These are phyloP conservation scores for Drosophila malerkotliana DNA, from an alignment of 1,140 invertebrate genomes.

Conservation along the genomic window DNA sequence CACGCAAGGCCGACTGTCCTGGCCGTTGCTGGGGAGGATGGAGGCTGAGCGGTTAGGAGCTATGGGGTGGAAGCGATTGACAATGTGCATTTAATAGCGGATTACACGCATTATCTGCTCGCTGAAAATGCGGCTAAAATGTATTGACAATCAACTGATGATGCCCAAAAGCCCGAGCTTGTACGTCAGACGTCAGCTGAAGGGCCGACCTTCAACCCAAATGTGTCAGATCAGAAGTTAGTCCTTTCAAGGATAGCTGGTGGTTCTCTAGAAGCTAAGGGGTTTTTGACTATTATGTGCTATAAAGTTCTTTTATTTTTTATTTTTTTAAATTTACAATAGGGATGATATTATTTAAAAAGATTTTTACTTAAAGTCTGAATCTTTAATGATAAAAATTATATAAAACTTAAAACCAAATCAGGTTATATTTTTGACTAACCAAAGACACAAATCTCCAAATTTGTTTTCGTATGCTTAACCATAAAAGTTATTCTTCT, in stretches of 20 bases:
- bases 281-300: neutral
- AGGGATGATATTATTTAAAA: too few species aligned
- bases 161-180: constrained; percentile 44
- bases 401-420: too few species aligned
- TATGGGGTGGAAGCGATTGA: constrained; percentile 56
- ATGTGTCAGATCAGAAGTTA: constrained; percentile 21
- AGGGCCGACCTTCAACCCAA: constrained; percentile 33
- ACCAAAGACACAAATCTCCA: neutral
- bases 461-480: neutral
- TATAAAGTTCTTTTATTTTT: too few species aligned
- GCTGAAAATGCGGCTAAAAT: constrained; percentile 78
- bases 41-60: neutral
- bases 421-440: too few species aligned
- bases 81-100: constrained; percentile 83
- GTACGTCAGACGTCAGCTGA: constrained; percentile 38
- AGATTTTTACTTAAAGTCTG: too few species aligned
- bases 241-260: constrained; percentile 5
- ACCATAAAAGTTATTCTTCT: neutral
- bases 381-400: too few species aligned
- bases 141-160: constrained; percentile 80
- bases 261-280: neutral
- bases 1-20: constrained; percentile 52
- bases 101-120: constrained; percentile 83
- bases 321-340: too few species aligned
- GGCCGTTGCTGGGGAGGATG: neutral